Base-by-base conservation (phyloP, 2,888 invertebrate genomes). In the Cosmopolites sordidus region DNA sequence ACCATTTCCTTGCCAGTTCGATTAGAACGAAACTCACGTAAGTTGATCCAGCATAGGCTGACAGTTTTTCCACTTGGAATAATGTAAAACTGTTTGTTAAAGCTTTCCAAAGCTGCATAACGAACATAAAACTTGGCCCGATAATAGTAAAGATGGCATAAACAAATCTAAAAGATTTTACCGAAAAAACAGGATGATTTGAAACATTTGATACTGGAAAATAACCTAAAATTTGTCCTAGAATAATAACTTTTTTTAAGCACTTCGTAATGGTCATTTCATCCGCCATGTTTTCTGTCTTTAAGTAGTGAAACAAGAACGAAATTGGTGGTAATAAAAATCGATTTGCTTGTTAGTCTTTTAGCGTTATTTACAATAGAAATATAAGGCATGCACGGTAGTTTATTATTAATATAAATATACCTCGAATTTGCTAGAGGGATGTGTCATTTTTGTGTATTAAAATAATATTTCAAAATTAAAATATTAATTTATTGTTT, bases 191-290 rank as follows among this genome's bases (percentile, higher is more conserved):
- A n/a, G 52, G 43, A 12, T 51, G 40, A 2, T 43, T 16, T 1
- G 48, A 58, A 15, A 62, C 43, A 14, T 60, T 59, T 3, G 18
- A 37, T n/a, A 64, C 42, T 1, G 64, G 64, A 56, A 64, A 60
- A 18, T 56, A 61, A n/a, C 61, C 63, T 29, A 61, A 60, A 22
- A 60, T 38, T 56, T 63, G 63, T 16, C 51, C 58, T n/a, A 60
- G 15, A 1, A 63, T 16, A 15, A 63, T 54, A 2, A 56, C 8
- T 51, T 56, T 60, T 18, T 50, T 55, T 5, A 59, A 49, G 12
- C 43, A 43, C 37, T 54, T 43, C 16, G 51, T 56, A 11, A 60
- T 54, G 12, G 49, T 38, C 43, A 49, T 49, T 18, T 22, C 22
- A 8, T 22, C 4, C 8, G 22, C 22, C 22, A 22, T 22, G 22